phyloP scores from a whole-genome alignment of 2,797 vertebrate species.

The Danio aesculapii region DNA sequence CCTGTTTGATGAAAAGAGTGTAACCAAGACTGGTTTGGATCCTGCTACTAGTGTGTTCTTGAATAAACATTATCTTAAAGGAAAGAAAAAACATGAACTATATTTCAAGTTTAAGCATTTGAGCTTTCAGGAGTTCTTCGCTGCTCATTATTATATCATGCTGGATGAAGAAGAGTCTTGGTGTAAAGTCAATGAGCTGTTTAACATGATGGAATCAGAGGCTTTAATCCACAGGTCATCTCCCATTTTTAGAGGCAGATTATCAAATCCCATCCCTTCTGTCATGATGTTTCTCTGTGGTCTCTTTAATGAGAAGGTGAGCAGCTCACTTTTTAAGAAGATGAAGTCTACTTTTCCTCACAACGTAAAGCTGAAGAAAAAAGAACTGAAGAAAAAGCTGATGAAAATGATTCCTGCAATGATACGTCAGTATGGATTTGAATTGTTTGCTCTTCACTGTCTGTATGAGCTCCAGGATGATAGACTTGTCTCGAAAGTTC shows the following conservation, averaged over 20 bases:
- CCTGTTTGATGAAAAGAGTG: constrained; percentile 5
- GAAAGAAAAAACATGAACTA: background rate
- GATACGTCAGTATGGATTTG: background rate
- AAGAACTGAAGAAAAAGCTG: background rate
- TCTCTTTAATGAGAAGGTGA: constrained; percentile 21
- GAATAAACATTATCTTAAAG: background rate
- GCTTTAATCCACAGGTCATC: background rate
- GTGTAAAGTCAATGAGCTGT: background rate
- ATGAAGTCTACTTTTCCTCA: background rate
- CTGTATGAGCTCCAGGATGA: constrained; percentile 13
- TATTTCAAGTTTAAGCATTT: constrained; percentile 40
- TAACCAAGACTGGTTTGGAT: background rate
- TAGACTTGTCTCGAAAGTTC: background rate
- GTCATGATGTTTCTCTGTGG: constrained; percentile 38
- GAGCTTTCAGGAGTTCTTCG: constrained; percentile 50
- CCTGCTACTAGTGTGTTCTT: constrained; percentile 7
- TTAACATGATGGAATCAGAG: background rate
- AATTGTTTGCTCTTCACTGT: constrained; percentile 7
- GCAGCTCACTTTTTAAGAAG: background rate
- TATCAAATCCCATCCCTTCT: background rate
- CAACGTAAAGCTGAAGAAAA: background rate
- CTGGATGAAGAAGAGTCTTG: background rate
- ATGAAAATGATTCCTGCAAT: background rate
- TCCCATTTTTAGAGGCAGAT: background rate
- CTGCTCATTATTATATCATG: constrained; percentile 3